Base-by-base conservation (phyloP, 2,888 invertebrate species). In the Drosophila conformis region DNA sequence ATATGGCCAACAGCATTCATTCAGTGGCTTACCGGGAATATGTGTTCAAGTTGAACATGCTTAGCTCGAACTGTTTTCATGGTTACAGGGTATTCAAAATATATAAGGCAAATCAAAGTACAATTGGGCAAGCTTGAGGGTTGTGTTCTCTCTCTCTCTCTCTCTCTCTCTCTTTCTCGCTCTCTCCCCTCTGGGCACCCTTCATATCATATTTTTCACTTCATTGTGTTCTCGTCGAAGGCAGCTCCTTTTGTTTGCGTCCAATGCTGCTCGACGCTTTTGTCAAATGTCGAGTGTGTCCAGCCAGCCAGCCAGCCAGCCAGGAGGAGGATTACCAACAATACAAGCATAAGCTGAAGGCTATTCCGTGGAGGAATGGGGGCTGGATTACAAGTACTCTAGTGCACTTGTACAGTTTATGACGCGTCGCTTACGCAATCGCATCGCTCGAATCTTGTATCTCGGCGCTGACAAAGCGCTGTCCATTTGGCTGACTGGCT, bases 171-270 rank as follows among this genome's bases (percentile, higher is more conserved):
- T n/a, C 7, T 13, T 6, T 13, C 15, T 15, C 15, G 25, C 8
- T 15, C 8, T 2, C 46, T 38, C 35, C 25, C 36, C 18, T 13
- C 35, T 11, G 21, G 57, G 21, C 42, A 57, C 49, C 57, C 51
- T 69, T 57, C 58, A 81, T 73, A 87, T 83, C 83, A 90, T 91
- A 90, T 90, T 91, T 82, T 87, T 89, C 82, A 82, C 84, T 86
- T 77, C 83, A 90, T 90, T 90, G 91, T 91, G 90, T 73, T 87
- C 78, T 73, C 77, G 29, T 29, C 54, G 36, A 13, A 48, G 31
- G 52, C 59, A 53, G 71, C 36, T 60, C 51, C 76, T 54, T 54
- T 78, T 78, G 78, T 78, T 74, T 58, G 51, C 18, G 11, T n/a
- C 27, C 27, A 49, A 29, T 40, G 56, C n/a, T 57, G 68, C 49